Evolutionary conservation across 2,888 invertebrate genomes (phyloP).

Genomic region (Coleophora flavipennella): DNA sequence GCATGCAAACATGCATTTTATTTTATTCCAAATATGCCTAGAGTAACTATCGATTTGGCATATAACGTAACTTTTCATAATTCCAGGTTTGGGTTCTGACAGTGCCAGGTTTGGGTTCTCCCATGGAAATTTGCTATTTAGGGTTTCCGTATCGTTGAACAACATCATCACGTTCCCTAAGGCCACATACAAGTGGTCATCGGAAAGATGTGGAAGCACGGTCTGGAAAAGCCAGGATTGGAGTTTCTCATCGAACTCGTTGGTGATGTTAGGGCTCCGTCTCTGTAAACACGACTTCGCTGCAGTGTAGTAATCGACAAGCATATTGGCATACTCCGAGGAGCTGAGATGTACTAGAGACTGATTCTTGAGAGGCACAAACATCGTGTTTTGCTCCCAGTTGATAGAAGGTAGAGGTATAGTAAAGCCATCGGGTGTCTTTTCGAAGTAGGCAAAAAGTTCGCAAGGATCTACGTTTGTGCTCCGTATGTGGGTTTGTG

Average conservation of each 20-base stretch:
- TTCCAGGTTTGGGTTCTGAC: no score
- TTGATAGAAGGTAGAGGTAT: conserved; percentile 75
- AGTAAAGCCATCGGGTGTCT: conserved; percentile 26
- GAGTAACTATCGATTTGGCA: no score
- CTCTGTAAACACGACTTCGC: conserved; percentile 61
- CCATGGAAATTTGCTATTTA: no score
- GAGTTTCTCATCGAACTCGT: conserved; percentile 64
- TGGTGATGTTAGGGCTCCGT: conserved; percentile 36
- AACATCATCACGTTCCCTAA: conserved; percentile 47
- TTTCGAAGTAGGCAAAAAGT: conserved; percentile 40
- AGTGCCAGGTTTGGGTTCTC: no score
- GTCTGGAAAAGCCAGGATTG: conserved; percentile 67
- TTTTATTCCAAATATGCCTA: no score
- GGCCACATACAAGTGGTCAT: conserved; percentile 74
- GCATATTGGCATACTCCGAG: conserved; percentile 36
- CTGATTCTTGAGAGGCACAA: conserved; percentile 70
- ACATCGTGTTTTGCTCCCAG: conserved; percentile 67
- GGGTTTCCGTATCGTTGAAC: no score
- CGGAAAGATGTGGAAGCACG: conserved; percentile 68
- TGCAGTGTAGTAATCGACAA: conserved; percentile 72
- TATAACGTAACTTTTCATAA: no score
- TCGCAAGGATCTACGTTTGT: conserved; percentile 31
- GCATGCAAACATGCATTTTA: no score
- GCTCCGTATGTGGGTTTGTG: conserved; percentile 17
- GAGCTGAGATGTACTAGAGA: conserved; percentile 33